Evolutionary conservation across 2,888 invertebrate species (phyloP), one percentile per base, ranked within the genome.

Genomic region (Adineta ricciae): DNA sequence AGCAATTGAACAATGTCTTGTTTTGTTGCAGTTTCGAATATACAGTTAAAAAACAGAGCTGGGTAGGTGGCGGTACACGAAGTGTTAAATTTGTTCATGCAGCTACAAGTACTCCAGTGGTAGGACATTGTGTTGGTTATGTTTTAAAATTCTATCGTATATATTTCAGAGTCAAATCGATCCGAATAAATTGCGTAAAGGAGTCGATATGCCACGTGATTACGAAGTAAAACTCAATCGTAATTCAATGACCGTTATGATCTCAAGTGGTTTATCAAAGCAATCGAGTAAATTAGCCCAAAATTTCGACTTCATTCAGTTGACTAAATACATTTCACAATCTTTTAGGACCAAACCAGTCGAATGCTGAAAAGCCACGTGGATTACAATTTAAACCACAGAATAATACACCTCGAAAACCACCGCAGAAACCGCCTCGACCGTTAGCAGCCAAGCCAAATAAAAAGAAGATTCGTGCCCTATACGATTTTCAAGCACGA

Each of bases 1-100:
- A 72, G 78, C 14, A 83, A 52, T 27, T 16, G 38, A 14, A 19
- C 41, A 27, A 3, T 83, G 49, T 21, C 38, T 8, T 73, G 32
- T 88, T 88, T 50, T 50, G 19, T 50, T 50, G 64, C 88, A 93
- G 93, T 78, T 89, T 93, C 87, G 92, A 93, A 86, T 93, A 93
- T 88, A 91, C 91, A 84, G 92, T 93, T 54, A 93, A 93, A 89
- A 93, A 93, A 88, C 92, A 92, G 88, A 93, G 93, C 1, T 93
- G 92, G 92, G 92, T 92, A 50, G 93, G 93, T 14, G 93, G 93
- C 14, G 93, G 93, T 11, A 91, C 90, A 0, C 89, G 93, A 85
- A 91, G 91, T 86, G 90, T 93, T 14, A 92, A 91, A 87, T 93
- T 93, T 87, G 87, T n/a, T 2, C n/a, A 78, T 41, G 38, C n/a